Percentiles rank a stretch among this genome's conserved stretches.
Evolutionary conservation across 2,888 invertebrate genomes (phyloP).

Genomic region (Synergus japonicus): DNA sequence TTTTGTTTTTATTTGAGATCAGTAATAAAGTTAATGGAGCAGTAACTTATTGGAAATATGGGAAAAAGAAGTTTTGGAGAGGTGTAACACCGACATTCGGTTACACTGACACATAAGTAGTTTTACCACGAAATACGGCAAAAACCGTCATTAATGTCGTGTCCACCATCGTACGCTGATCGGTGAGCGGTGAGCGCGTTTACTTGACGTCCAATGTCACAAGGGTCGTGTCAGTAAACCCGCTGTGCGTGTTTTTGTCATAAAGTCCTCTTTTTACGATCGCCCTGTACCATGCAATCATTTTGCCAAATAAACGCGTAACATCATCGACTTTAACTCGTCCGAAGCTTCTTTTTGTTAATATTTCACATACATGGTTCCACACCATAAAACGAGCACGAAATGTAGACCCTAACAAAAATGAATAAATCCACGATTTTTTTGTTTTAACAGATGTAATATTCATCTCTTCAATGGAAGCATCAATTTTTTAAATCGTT

Average conservation of each 20-base stretch:
- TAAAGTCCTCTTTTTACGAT: slow-evolving; percentile 48
- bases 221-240: slow-evolving; percentile 37
- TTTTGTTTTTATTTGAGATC: neutral
- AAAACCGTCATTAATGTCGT: slow-evolving; percentile 35
- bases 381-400: neutral
- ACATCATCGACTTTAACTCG: slow-evolving; percentile 40
- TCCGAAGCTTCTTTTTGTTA: neutral
- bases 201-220: slow-evolving; percentile 41
- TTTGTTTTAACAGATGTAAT: too few species aligned
- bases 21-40: neutral
- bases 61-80: neutral
- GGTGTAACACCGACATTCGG: slow-evolving; percentile 2
- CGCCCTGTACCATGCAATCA: slow-evolving; percentile 45
- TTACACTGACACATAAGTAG: slow-evolving; percentile 14
- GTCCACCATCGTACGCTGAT: slow-evolving; percentile 33
- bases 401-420: neutral
- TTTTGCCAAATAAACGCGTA: slow-evolving; percentile 49
- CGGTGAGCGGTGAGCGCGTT: slow-evolving; percentile 44
- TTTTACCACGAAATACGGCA: slow-evolving; percentile 17
- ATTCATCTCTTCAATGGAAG: neutral
- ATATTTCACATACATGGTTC: neutral
- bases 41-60: slow-evolving; percentile 1
- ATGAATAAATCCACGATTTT: neutral
- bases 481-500: too few species aligned
- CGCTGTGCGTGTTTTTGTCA: slow-evolving; percentile 45